phyloP scores from a whole-genome alignment of 2,888 invertebrate species.

The Acronicta leporina region DNA sequence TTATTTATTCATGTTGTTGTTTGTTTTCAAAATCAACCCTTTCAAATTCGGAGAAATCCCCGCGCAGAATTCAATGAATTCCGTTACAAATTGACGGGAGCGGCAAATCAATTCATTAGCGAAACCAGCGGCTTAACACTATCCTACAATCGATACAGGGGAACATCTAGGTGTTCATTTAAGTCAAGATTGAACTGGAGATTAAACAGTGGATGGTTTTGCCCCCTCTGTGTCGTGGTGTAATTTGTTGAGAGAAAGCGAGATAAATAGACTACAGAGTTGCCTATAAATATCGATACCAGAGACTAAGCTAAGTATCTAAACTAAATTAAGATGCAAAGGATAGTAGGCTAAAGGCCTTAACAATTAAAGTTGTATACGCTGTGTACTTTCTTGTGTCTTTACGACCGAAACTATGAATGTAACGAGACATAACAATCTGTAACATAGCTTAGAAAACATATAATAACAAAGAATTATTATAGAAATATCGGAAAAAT shows the following conservation, averaged over 20 bases:
- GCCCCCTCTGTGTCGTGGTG: conserved; percentile 62
- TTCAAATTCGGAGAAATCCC: conserved; percentile 43
- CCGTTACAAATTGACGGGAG: conserved; percentile 73
- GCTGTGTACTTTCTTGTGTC: no score
- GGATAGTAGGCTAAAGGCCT: background rate
- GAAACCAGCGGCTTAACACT: conserved; percentile 78
- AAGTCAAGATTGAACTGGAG: conserved; percentile 84
- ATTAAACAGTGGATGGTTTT: conserved; percentile 81
- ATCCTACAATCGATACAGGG: conserved; percentile 79
- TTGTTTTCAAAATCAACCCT: conserved; percentile 29
- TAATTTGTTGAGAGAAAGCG: conserved; percentile 47
- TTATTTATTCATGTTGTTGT: background rate
- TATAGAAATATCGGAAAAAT: no score
- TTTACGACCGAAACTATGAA: no score
- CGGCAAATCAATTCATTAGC: conserved; percentile 85
- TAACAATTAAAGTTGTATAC: no score
- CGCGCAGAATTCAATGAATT: conserved; percentile 48
- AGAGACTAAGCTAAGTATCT: background rate
- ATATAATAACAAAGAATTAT: no score
- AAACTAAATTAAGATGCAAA: background rate
- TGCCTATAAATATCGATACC: background rate
- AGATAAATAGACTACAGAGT: no score
- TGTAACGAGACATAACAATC: no score
- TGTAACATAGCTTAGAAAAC: no score
- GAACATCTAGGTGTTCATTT: conserved; percentile 84